Evolutionary conservation across 1,140 invertebrate species (phyloP).

Genomic region (Pollicipes pollicipes): DNA sequence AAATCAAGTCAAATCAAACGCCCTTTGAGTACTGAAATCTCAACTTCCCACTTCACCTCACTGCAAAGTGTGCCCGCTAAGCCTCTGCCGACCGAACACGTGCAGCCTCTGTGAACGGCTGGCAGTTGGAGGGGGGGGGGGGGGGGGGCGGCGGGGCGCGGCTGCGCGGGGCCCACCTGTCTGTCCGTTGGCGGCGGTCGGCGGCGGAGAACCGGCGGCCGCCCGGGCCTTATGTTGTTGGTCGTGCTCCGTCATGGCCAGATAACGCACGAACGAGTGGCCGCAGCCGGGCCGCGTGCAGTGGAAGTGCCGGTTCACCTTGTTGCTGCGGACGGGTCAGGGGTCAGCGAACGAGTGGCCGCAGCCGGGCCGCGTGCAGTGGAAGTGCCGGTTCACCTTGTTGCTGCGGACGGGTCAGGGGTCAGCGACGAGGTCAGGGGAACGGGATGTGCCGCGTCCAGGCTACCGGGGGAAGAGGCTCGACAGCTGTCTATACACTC

Average conservation of each 20-base stretch:
- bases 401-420: conserved; percentile 31
- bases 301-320: conserved; percentile 62
- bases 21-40: no score
- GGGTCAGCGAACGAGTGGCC: conserved; percentile 68
- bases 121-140: no score
- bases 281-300: conserved; percentile 73
- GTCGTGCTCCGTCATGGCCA: conserved; percentile 77
- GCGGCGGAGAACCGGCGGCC: not conserved
- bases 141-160: no score
- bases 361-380: conserved; percentile 74
- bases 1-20: no score
- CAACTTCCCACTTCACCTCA: no score
- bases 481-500: no score
- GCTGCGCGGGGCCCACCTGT: not conserved
- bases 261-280: conserved; percentile 96
- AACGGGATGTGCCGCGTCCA: no score
- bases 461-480: no score
- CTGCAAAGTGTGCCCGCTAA: no score
- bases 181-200: conserved; percentile 6
- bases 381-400: conserved; percentile 56
- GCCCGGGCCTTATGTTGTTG: conserved; percentile 28
- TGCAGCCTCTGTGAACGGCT: no score
- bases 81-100: no score
- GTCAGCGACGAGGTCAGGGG: conserved; percentile 42
- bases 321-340: conserved; percentile 33